These are phyloP conservation scores for Lutraria rhynchaena DNA, from an alignment of 1,140 invertebrate species.

Conservation along the genomic window DNA sequence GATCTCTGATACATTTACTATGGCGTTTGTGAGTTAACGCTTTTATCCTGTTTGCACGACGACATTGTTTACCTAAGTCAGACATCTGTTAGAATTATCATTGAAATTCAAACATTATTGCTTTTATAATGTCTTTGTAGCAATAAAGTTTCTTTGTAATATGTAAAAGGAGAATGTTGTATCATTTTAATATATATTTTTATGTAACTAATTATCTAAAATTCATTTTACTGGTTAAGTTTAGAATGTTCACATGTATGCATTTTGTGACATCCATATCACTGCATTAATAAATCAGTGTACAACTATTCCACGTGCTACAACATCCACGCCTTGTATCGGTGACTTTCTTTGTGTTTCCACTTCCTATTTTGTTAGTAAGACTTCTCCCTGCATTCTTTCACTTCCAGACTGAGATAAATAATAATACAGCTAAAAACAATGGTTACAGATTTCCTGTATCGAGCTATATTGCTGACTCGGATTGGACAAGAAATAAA, in stretches of 20 bases:
- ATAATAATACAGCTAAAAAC: not conserved
- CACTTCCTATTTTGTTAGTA: not conserved
- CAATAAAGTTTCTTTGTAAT: not conserved
- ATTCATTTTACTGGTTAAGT: no score
- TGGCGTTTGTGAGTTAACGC: not conserved
- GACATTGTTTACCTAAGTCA: not conserved
- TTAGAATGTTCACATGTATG: no score
- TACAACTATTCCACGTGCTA: not conserved
- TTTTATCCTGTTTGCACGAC: not conserved
- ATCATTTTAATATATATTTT: not conserved
- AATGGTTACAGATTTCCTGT: not conserved
- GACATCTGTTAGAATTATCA: not conserved
- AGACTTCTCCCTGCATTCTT: not conserved
- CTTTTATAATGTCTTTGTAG: not conserved
- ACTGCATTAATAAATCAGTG: not conserved
- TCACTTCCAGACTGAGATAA: constrained; percentile 19
- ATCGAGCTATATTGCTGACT: not conserved
- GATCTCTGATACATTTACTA: not conserved
- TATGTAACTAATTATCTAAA: no score
- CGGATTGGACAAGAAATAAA: no score
- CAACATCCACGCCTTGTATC: not conserved
- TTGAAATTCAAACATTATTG: not conserved
- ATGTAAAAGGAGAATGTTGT: not conserved
- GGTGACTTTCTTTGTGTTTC: not conserved
- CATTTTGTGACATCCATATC: not conserved